phyloP scores from a whole-genome alignment of 2,113 vertebrate genomes.

The Pontoporia blainvillei region DNA sequence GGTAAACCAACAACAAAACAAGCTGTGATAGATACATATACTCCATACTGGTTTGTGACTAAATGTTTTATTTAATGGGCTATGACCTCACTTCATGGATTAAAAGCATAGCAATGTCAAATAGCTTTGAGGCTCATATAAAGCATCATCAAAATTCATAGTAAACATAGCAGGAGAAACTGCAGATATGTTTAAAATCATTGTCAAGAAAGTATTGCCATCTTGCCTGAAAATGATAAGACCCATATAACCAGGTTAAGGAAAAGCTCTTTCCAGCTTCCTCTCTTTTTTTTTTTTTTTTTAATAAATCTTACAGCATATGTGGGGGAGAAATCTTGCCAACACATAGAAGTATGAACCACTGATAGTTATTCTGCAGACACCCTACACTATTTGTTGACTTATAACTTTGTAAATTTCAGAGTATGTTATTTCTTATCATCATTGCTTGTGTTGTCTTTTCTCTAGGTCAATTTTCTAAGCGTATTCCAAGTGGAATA shows the following conservation, averaged over 20 bases:
- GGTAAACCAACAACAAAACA: neutral
- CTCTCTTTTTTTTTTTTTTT: neutral
- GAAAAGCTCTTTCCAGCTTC: neutral
- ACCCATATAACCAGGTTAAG: neutral
- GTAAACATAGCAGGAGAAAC: neutral
- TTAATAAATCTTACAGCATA: neutral
- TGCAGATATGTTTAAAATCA: neutral
- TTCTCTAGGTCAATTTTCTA: conserved; percentile 62
- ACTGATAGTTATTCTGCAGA: conserved; percentile 14
- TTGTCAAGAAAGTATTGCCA: neutral
- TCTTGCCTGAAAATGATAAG: conserved; percentile 30
- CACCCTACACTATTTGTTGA: neutral
- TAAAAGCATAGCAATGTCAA: neutral
- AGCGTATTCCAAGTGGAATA: conserved; percentile 2
- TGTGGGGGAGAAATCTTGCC: neutral
- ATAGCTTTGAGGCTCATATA: neutral
- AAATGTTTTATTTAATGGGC: neutral
- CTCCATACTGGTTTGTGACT: neutral
- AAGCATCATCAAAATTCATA: conserved; percentile 48
- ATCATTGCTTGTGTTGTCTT: conserved; percentile 10
- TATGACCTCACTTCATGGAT: neutral
- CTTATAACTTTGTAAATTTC: conserved; percentile 39
- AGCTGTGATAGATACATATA: neutral
- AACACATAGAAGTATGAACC: neutral
- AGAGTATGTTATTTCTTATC: conserved; percentile 50